Evolutionary conservation across 2,797 vertebrate genomes (phyloP).

Genomic region (Crypturellus tataupa): DNA sequence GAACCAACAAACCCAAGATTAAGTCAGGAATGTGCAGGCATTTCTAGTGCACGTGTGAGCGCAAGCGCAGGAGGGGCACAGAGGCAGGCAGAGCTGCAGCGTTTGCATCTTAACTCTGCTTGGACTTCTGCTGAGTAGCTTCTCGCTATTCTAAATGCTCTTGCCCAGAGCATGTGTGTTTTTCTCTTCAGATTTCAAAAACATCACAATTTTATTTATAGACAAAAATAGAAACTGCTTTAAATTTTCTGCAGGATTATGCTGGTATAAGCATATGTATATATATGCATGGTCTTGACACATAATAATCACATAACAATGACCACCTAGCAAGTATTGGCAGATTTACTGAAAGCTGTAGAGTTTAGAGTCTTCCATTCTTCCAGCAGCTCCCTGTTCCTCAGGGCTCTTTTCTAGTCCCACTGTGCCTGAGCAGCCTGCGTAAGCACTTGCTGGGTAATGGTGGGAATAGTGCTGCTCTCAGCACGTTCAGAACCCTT

Average conservation of each 20-base stretch:
- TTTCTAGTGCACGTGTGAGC: rapidly evolving
- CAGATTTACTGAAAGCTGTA: background rate
- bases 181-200: background rate
- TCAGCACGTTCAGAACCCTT: background rate
- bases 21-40: rapidly evolving
- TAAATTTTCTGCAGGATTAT: background rate
- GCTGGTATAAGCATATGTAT: background rate
- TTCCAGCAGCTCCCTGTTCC: background rate
- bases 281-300: background rate
- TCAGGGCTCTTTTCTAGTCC: background rate
- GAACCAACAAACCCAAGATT: background rate
- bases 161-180: background rate
- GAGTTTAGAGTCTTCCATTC: background rate
- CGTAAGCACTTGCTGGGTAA: background rate
- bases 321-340: background rate
- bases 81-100: background rate
- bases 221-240: background rate
- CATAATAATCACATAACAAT: background rate
- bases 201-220: background rate
- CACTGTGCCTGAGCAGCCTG: background rate
- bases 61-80: background rate
- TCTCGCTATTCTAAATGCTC: background rate
- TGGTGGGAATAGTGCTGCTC: background rate
- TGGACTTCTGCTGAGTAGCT: background rate
- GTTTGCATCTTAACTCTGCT: background rate